Evolutionary conservation across 2,888 invertebrate species (phyloP), one percentile per base, ranked within the genome.

Genomic region (Clitarchus hookeri): DNA sequence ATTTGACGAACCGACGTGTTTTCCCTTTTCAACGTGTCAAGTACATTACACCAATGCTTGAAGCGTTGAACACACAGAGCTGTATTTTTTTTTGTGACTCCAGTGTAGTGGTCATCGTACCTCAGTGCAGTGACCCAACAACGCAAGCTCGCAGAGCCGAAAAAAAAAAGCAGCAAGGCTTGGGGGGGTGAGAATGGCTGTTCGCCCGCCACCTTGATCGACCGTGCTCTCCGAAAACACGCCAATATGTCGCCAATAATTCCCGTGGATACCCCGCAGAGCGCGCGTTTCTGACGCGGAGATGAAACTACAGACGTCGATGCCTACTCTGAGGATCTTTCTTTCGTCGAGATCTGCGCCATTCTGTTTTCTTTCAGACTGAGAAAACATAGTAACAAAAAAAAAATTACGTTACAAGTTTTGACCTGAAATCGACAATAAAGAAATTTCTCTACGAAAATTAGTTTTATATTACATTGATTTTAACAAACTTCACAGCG

Each of bases 161-260:
- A 83, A n/a, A 19, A 48, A 44, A 44, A 44, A 44, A 26, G 36
- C 36, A 26, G 83, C 13, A n/a, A 16, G 25, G 53, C 4, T 53
- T 23, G 53, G n/a, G 84, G 25, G 44, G n/a, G 27, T 27, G 44
- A 53, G 84, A 26, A 54, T 48, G 44, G 44, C 44, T 44, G 84
- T 54, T 26, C 84, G 23, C 53, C 44, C 84, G 53, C 23, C 84
- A n/a, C 19, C n/a, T 53, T 53, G 53, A 23, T 23, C n/a, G 23
- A 23, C 19, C 65, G 23, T 16, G 19, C 8, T 19, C n/a, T 23
- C 19, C 44, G 84, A 6, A 27, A 84, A 44, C 53, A 54, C 84
- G 26, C 19, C 84, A 36, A 19, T 25, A 54, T 48, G 54, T 54
- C 84, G 26, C 84, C 65, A n/a, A 65, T 65, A 65, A 65, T 65